Percentiles rank a stretch among this genome's conserved stretches.
phyloP scores from a whole-genome alignment of 2,797 vertebrate genomes.

The Acanthis flammea region DNA sequence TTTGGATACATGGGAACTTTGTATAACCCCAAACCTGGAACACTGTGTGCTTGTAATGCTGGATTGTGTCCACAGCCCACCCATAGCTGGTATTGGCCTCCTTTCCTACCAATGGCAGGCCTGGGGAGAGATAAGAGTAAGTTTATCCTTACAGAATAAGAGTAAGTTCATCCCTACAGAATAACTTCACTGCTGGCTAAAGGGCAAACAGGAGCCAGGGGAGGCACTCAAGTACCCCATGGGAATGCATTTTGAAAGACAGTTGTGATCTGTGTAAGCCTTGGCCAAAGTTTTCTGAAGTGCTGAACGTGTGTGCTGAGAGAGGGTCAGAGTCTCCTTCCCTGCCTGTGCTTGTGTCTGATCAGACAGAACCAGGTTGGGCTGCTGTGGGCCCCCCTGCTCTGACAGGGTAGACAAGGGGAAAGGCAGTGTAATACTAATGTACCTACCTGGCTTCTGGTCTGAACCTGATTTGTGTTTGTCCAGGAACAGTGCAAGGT shows the following conservation, averaged over 20 bases:
- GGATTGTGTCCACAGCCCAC: not conserved
- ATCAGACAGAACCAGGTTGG: not conserved
- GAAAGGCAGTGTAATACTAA: not conserved
- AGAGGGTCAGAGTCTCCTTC: not conserved
- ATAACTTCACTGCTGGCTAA: not conserved
- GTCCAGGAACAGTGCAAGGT: accelerated
- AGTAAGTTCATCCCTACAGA: not conserved
- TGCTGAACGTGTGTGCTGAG: not conserved
- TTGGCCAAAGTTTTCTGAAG: not conserved
- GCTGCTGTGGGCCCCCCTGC: not conserved
- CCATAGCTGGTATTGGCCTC: not conserved
- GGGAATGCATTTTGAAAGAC: not conserved
- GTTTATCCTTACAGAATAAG: not conserved
- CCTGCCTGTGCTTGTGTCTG: not conserved
- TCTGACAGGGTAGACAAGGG: not conserved
- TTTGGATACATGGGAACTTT: not conserved
- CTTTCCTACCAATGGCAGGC: not conserved
- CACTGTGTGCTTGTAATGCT: not conserved
- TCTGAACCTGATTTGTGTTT: not conserved
- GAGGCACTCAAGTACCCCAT: not conserved
- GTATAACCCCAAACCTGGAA: not conserved
- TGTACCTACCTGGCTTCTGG: not conserved
- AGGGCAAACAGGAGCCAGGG: not conserved
- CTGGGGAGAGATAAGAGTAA: not conserved
- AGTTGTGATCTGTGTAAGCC: not conserved